Evolutionary conservation across 2,797 vertebrate species (phyloP), one percentile per base, ranked within the genome.

Genomic region (Sitta carolinensis): DNA sequence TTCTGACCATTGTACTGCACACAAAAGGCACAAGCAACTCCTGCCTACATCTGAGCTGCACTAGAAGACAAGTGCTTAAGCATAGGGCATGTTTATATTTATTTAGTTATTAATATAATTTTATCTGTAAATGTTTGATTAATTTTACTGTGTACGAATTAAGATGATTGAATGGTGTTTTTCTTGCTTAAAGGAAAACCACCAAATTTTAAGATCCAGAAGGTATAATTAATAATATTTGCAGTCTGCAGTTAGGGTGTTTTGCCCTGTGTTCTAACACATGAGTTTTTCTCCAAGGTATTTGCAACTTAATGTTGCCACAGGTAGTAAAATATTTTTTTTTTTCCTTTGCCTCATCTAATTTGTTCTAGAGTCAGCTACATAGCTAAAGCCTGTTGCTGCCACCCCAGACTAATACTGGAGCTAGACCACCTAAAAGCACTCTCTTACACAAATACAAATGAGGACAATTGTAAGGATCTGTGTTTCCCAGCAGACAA

Each of bases 401-500:
- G 66, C 84, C 84, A 91, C 55, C 67, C 42, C 68, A 55, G 66
- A 64, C 40, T 89, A 89, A 84, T 48, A 54, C 52, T 89, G 91
- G 61, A 93, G 48, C 77, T 87, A 77, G 94, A 88, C 63, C 91
- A 84, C 94, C 92, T 63, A 89, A 97, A 96, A 90, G 58, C 92
- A 72, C 66, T 89, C 68, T 95, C 72, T 84, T 92, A 73, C 47
- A 12, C 77, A 93, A 97, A 95, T 51, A 95, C 92, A 95, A 81
- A 90, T 34, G 51, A 55, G 87, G n/a, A 94, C 93, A 97, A 97
- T 87, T 86, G 88, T 83, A 83, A 86, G 78, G 68, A 84, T 82
- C 80, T 13, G 40, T 32, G 26, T 85, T 97, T 95, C 93, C 75
- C 86, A 61, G 67, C 51, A 92, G 59, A 97, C 92, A 97, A 94